Evolutionary conservation across 1,140 invertebrate species (phyloP).

Genomic region (Acromyrmex heyeri): DNA sequence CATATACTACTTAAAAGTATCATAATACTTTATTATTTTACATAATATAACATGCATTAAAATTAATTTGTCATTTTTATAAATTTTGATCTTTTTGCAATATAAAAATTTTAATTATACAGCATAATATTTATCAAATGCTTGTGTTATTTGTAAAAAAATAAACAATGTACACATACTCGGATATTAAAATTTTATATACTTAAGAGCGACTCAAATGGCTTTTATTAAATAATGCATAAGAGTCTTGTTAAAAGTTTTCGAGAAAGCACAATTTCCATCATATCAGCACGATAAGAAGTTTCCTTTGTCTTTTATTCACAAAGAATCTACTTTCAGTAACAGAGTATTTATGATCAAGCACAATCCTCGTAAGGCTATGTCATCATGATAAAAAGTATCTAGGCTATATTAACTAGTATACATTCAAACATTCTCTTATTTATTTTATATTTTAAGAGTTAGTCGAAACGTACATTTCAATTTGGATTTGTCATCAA

Average conservation of each 20-base stretch:
- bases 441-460: too few relatives aligned
- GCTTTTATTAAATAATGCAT: constrained; percentile 13
- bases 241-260: constrained; percentile 13
- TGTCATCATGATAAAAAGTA: background rate
- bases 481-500: too few relatives aligned
- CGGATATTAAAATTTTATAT: background rate
- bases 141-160: background rate
- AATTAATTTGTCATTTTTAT: background rate
- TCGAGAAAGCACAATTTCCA: background rate
- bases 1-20: background rate
- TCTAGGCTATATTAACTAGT: background rate
- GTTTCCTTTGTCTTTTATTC: constrained; percentile 12
- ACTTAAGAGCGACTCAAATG: background rate
- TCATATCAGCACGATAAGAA: background rate
- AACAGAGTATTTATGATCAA: constrained; percentile 5
- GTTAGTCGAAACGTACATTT: background rate
- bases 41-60: background rate
- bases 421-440: background rate
- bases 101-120: background rate
- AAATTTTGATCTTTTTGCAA: background rate
- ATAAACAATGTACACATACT: background rate
- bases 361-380: background rate
- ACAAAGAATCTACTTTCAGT: constrained; percentile 12
- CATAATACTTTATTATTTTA: background rate
- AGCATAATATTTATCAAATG: background rate